Percentiles rank a stretch among this genome's conserved stretches.
These are phyloP conservation scores for Enteromius paludinosus DNA, from an alignment of 2,797 vertebrate genomes.

Conservation along the genomic window DNA sequence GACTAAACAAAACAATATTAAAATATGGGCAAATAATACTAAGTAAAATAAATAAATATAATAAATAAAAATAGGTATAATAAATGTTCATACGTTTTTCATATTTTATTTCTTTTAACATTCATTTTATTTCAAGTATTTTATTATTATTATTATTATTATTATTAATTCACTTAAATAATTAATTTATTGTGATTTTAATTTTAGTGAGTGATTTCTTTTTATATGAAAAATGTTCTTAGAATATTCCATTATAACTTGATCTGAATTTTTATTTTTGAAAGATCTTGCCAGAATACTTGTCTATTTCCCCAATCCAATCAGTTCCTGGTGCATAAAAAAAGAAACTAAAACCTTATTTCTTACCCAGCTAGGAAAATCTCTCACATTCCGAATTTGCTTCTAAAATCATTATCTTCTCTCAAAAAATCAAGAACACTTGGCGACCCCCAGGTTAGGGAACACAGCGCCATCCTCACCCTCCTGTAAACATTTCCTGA, in stretches of 20 bases:
- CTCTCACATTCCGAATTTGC: background rate
- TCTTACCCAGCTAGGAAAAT: background rate
- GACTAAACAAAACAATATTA: no score
- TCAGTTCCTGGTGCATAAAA: background rate
- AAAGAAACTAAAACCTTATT: background rate
- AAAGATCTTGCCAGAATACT: background rate
- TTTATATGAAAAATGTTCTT: background rate
- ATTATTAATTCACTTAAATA: background rate
- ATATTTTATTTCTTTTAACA: background rate
- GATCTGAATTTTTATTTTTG: background rate
- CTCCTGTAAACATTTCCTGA: background rate
- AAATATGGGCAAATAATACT: no score
- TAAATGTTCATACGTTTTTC: no score
- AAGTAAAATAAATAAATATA: no score
- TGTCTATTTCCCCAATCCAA: background rate
- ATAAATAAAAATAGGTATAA: no score
- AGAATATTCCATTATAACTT: background rate
- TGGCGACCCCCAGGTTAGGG: slow-evolving; percentile 1
- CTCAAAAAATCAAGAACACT: background rate
- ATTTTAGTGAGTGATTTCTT: background rate
- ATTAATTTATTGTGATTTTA: background rate
- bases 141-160: background rate
- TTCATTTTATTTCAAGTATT: background rate
- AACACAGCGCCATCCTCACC: background rate
- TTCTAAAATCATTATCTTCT: background rate